Evolutionary conservation across 2,113 vertebrate genomes (phyloP), one percentile per base, ranked within the genome.

Genomic region (Climacteris rufus): DNA sequence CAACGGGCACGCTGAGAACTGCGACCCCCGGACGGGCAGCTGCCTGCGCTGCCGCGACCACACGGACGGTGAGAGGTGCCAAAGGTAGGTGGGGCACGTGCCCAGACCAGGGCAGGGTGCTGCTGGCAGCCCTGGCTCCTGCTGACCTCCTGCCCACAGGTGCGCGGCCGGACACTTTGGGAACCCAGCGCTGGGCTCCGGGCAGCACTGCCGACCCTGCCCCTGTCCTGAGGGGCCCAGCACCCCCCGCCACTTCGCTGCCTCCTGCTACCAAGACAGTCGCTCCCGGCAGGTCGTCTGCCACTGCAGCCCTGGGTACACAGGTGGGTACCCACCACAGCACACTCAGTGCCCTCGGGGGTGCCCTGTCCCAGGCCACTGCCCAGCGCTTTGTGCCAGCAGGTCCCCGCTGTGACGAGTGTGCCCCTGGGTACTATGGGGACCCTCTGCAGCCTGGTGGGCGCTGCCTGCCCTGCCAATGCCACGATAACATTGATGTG

Each of bases 371-470:
- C 45, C 60, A 1, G 0, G 44, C 39, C 53, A 37, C 74, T 85
- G 49, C 87, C 61, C 61, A 83, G 27, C 0, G 0, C 37, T 57
- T 53, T 91, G 39, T 95, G 65, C 64, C 53, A 0, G 31, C 96
- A 99, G 99, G 99, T 78, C 96, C 97, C 5, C 98, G 98, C 27
- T 99, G 99, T 40, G 99, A 99, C 2, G 98, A 99, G 91, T 99
- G 99, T 89, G 98, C 99, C n/a, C 98, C 99, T 0, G 99, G 99
- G 80, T 98, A 99, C 96, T 99, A 98, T 6, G 99, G 99, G n/a
- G 98, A 99, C 96, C 99, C 99, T 6, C 97, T 98, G 49, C 98
- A 98, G 94, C 97, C 98, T 0, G 98, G 99, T 0, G 99, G 99
- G 24, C 98, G 56, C 83, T 99, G 99, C 96, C 98, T 98, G 90